Evolutionary conservation across 2,888 invertebrate genomes (phyloP).

Genomic region (Trimorus sp.): DNA sequence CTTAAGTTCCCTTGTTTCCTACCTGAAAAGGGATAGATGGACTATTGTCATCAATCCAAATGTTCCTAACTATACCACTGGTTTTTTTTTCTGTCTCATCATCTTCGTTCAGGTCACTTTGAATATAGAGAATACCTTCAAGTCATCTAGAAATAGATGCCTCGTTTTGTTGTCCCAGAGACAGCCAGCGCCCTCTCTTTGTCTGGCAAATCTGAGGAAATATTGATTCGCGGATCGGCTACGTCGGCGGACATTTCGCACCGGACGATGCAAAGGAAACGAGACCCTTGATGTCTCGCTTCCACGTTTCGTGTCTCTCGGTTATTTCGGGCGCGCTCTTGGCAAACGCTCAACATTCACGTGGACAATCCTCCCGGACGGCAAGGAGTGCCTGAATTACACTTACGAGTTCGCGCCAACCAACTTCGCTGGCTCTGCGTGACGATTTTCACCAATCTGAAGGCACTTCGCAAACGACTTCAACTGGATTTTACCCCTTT

Average conservation of each 20-base stretch:
- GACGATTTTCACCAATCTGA: constrained; percentile 10
- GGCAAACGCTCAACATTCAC: constrained; percentile 44
- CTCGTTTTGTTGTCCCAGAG: neutral
- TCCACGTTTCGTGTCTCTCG: constrained; percentile 30
- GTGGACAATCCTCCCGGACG: constrained; percentile 45
- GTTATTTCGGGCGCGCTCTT: constrained; percentile 51
- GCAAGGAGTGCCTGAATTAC: constrained; percentile 36
- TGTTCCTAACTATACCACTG: too few relatives aligned
- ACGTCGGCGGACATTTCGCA: constrained; percentile 29
- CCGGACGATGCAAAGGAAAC: constrained; percentile 18
- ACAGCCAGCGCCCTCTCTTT: constrained; percentile 25
- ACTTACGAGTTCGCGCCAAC: constrained; percentile 1
- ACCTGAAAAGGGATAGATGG: too few relatives aligned
- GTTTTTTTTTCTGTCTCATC: too few relatives aligned
- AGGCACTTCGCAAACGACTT: neutral
- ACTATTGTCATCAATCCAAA: too few relatives aligned
- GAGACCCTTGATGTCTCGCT: constrained; percentile 46
- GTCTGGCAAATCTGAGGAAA: constrained; percentile 23
- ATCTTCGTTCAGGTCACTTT: too few relatives aligned
- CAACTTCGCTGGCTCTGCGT: constrained; percentile 7
- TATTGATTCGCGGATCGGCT: constrained; percentile 41
- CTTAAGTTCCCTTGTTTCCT: too few relatives aligned
- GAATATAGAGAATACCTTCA: too few relatives aligned
- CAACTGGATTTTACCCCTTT: too few relatives aligned
- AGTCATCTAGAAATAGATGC: too few relatives aligned